phyloP scores from a whole-genome alignment of 2,888 invertebrate genomes.

The Sipunculus nudus region DNA sequence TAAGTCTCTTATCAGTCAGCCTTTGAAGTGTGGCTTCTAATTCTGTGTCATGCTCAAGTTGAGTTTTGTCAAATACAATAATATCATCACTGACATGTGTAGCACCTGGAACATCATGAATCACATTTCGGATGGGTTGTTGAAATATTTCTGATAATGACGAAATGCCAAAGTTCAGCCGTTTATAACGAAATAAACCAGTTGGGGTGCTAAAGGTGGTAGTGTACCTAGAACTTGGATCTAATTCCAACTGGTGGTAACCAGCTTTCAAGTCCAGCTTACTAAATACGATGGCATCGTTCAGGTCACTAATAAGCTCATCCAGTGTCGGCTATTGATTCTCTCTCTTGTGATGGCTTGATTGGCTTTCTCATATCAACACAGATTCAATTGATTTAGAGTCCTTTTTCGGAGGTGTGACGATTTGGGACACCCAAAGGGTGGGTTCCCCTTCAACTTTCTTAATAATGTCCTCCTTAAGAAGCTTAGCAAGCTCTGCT shows the following conservation, averaged over 20 bases:
- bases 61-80: slow-evolving; percentile 10
- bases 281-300: slow-evolving; percentile 12
- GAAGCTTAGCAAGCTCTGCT: slow-evolving; percentile 2
- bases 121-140: slow-evolving; percentile 10
- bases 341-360: slow-evolving; percentile 30
- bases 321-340: slow-evolving; percentile 11
- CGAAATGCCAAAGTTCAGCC: slow-evolving; percentile 26
- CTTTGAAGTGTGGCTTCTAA: slow-evolving; percentile 13
- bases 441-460: slow-evolving; percentile 13
- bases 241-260: slow-evolving; percentile 13
- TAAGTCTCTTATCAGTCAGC: slow-evolving; percentile 19
- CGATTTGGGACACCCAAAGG: slow-evolving; percentile 19
- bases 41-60: slow-evolving; percentile 8
- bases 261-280: slow-evolving; percentile 14
- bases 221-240: slow-evolving; percentile 24
- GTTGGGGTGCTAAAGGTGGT: slow-evolving; percentile 33
- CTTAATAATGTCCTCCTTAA: slow-evolving; percentile 13
- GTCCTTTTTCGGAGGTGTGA: slow-evolving; percentile 14
- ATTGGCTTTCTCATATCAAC: slow-evolving; percentile 43
- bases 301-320: slow-evolving; percentile 17
- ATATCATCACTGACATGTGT: slow-evolving; percentile 22
- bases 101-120: slow-evolving; percentile 13
- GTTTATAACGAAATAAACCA: slow-evolving; percentile 26
- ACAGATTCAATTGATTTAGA: slow-evolving; percentile 38
- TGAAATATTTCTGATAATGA: slow-evolving; percentile 20